phyloP scores from a whole-genome alignment of 2,113 vertebrate genomes.

The Centropristis striata region DNA sequence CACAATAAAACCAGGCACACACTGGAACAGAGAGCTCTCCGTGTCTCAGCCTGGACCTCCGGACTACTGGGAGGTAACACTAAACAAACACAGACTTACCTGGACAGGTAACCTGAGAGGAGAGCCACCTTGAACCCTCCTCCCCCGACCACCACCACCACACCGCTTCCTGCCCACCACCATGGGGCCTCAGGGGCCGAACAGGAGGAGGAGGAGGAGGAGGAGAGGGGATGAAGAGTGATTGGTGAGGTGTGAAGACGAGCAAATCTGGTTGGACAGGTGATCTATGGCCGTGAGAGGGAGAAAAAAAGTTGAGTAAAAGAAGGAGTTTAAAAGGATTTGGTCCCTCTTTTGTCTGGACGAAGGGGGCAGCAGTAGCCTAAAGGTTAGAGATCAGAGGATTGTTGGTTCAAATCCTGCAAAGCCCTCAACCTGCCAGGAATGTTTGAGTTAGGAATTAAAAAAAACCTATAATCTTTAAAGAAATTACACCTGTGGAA shows the following conservation, averaged over 20 bases:
- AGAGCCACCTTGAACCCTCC: constrained; percentile 59
- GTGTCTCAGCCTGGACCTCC: constrained; percentile 76
- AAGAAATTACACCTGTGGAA: constrained; percentile 42
- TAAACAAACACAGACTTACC: constrained; percentile 88
- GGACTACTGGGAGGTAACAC: constrained; percentile 72
- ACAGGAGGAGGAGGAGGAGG: constrained; percentile 47
- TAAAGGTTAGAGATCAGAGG: constrained; percentile 53
- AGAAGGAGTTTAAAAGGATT: constrained; percentile 55
- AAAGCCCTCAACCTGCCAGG: constrained; percentile 44
- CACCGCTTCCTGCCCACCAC: constrained; percentile 71
- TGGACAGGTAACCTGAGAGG: constrained; percentile 85
- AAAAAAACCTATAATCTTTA: constrained; percentile 21
- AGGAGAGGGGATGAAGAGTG: constrained; percentile 72
- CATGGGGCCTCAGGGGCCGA: constrained; percentile 50
- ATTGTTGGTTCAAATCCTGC: constrained; percentile 37
- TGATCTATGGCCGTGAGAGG: constrained; percentile 57
- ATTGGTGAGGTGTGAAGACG: constrained; percentile 83
- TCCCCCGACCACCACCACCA: not conserved
- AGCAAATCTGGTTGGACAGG: constrained; percentile 61
- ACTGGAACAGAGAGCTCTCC: constrained; percentile 51
- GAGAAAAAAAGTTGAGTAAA: constrained; percentile 33
- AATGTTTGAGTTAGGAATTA: constrained; percentile 43
- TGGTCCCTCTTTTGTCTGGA: constrained; percentile 46
- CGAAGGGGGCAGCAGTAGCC: constrained; percentile 34
- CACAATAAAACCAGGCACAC: constrained; percentile 44